Evolutionary conservation across 2,888 invertebrate genomes (phyloP), one percentile per base, ranked within the genome.

Genomic region (Hymenopus coronatus): DNA sequence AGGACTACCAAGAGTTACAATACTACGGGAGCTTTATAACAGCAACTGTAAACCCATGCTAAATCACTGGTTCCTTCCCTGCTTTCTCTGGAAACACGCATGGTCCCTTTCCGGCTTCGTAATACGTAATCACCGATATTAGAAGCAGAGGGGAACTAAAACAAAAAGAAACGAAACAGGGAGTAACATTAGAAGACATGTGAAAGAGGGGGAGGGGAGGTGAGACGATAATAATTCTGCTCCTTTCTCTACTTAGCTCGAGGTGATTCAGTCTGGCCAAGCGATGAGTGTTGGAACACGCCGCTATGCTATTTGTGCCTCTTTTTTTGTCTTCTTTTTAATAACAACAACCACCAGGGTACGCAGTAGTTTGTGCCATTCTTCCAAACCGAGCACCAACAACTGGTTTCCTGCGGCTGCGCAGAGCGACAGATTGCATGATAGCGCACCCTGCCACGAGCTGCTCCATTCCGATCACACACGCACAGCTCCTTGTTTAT

Each of bases 361-460:
- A 70, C 20, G 54, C 25, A 70, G 54, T 25, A 70, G 54, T 70
- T 54, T 70, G 20, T 70, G 54, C 54, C 54, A 70, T 70, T 70
- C 54, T 70, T 70, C 54, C 15, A 70, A 70, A 25, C 25, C 25
- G 54, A 70, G 20, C 54, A 70, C 9, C 40, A 40, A 25, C 54
- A 70, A 70, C 54, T 70, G 54, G 54, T 70, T 70, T 70, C 40
- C 33, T 33, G 87, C 12, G 82, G 82, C 87, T 87, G 81, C 81
- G 81, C 87, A 87, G 40, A 87, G 82, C 54, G 87, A 87, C 87
- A 87, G 33, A 87, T 87, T 87, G 87, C 82, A 82, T 87, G 87
- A 87, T 87, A 87, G 54, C 54, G 54, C 54, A 70, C 6, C 54
- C 15, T 70, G 54, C 54, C 54, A 70, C 54, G 25, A 25, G 54